Base-by-base conservation (phyloP, 2,797 vertebrate genomes). In the Hyperoplus lanceolatus region DNA sequence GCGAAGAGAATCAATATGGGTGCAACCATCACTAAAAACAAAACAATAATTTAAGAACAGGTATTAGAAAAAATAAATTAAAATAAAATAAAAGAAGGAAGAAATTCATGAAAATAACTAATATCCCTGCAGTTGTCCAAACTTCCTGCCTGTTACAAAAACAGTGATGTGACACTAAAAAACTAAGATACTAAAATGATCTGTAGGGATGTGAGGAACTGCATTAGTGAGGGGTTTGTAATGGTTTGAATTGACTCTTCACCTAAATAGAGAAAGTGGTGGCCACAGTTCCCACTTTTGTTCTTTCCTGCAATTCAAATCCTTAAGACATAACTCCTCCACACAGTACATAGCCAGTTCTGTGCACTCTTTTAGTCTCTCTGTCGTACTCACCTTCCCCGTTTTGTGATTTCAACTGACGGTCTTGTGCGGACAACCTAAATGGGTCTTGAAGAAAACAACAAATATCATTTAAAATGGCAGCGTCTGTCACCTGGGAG, bases 391-490 rank as follows among this genome's bases (percentile, higher is more conserved):
- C 80, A 75, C 65, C 36, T 65, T 71, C 57, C 69, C 55, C 18
- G 18, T 62, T 81, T 77, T 83, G 82, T 77, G 82, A 84, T 75
- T 89, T 81, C 43, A 70, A 61, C 71, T 59, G 57, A 74, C 58
- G 48, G 69, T 82, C 66, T 79, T 53, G 38, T 78, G 75, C 50
- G 71, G 82, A 83, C 85, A 86, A 64, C 78, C 78, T 87, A 79
- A 91, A 90, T 79, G 50, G 78, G 51, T 84, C 75, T 84, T 74
- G 68, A 81, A 66, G 59, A 81, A 63, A 75, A 89, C 80, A 89
- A 84, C 85, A 86, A 79, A 85, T 61, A 74, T 57, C 36, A 78
- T 89, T 86, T 88, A 80, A 71, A 87, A 77, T 53, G 77, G 82
- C 68, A 81, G 85, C 18, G 57, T 76, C 46, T 55, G 70, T 77